Percentiles rank a stretch among this genome's conserved stretches.
These are phyloP conservation scores for Benthosema pterotum DNA, from an alignment of 2,797 vertebrate genomes.

Conservation along the genomic window DNA sequence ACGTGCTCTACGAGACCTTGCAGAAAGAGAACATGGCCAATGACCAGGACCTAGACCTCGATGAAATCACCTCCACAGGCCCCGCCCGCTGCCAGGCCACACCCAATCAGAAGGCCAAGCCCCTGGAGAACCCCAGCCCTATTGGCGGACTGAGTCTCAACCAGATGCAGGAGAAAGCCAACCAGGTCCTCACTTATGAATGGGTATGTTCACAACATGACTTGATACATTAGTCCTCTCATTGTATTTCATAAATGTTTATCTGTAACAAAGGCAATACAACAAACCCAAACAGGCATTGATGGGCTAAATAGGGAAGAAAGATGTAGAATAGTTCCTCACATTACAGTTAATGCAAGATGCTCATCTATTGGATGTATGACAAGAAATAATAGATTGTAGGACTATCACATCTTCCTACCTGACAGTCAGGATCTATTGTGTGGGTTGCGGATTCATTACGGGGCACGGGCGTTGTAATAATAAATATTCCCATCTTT, in stretches of 20 bases:
- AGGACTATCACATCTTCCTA: too few relatives aligned
- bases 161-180: conserved; percentile 92
- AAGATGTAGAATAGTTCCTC: too few relatives aligned
- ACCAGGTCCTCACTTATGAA: conserved; percentile 96
- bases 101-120: conserved; percentile 82
- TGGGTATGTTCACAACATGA: conserved; percentile 87
- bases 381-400: too few relatives aligned
- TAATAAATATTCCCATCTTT: too few relatives aligned
- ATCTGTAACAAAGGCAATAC: too few relatives aligned
- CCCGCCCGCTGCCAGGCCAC: conserved; percentile 73
- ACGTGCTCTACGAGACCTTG: conserved; percentile 94
- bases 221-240: not conserved
- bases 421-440: too few relatives aligned
- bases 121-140: conserved; percentile 79
- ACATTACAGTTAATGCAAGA: too few relatives aligned
- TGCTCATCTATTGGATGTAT: too few relatives aligned
- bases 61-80: conserved; percentile 88
- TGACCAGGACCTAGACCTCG: conserved; percentile 94
- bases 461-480: too few relatives aligned
- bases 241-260: not conserved
- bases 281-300: too few relatives aligned
- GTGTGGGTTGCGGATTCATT: too few relatives aligned
- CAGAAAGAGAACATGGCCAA: conserved; percentile 94
- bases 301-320: too few relatives aligned
- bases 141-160: conserved; percentile 88